A percentile compares a stretch with the other conserved stretches of the same genome.
phyloP scores from a whole-genome alignment of 1,140 invertebrate species.

The Neuroterus valhalla region DNA sequence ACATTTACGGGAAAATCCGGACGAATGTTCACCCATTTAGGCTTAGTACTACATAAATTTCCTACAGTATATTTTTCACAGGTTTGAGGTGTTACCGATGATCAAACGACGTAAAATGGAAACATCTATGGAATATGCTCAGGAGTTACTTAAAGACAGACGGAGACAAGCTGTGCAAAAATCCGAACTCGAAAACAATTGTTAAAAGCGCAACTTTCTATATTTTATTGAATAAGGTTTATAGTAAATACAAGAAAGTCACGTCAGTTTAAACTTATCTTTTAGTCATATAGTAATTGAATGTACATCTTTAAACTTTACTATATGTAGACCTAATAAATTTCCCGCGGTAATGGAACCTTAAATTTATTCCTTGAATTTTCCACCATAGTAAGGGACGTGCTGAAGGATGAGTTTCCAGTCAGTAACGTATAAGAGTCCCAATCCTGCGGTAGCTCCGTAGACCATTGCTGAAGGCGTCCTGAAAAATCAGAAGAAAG shows the following conservation, averaged over 20 bases:
- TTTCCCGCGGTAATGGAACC: not conserved
- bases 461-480: slow-evolving; percentile 77
- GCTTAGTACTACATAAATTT: too few relatives aligned
- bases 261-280: slow-evolving; percentile 2
- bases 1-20: too few relatives aligned
- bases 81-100: too few relatives aligned
- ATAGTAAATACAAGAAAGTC: not conserved
- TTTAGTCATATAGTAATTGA: not conserved
- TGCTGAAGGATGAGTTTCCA: slow-evolving; percentile 84
- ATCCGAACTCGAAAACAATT: not conserved
- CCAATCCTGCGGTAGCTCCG: slow-evolving; percentile 77
- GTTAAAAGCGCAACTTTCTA: not conserved
- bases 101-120: too few relatives aligned
- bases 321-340: slow-evolving; percentile 2
- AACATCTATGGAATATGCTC: too few relatives aligned
- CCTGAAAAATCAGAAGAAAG: slow-evolving; percentile 68
- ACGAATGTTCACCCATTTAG: too few relatives aligned
- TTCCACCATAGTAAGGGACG: slow-evolving; percentile 84
- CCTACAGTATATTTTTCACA: too few relatives aligned
- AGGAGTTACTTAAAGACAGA: too few relatives aligned
- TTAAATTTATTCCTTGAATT: slow-evolving; percentile 77
- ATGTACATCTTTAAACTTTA: slow-evolving; percentile 21
- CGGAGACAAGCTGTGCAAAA: too few relatives aligned
- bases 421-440: slow-evolving; percentile 83
- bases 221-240: not conserved